phyloP scores from a whole-genome alignment of 2,797 vertebrate genomes.

The Ceryle rudis region DNA sequence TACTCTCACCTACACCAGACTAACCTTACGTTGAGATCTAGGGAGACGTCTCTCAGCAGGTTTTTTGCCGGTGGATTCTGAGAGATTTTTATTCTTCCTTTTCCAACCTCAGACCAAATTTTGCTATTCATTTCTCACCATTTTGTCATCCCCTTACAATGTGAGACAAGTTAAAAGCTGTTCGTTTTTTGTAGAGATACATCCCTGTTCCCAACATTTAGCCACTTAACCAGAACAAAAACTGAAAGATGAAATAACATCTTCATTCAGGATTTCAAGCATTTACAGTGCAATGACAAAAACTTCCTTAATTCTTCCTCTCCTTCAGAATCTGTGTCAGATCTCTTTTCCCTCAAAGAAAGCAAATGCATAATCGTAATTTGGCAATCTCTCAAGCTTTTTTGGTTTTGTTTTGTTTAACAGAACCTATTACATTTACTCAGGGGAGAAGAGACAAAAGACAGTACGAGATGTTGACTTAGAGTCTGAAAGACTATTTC shows the following conservation, averaged over 20 bases:
- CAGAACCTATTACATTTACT: background rate
- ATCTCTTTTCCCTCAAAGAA: background rate
- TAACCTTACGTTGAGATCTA: background rate
- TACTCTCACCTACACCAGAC: background rate
- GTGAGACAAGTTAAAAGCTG: background rate
- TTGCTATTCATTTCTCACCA: background rate
- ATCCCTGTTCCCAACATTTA: background rate
- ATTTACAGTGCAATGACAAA: background rate
- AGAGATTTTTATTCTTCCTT: conserved; percentile 6
- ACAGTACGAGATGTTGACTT: background rate
- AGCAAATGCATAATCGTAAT: background rate
- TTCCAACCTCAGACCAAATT: conserved; percentile 1
- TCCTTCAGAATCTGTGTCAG: background rate
- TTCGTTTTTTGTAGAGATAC: background rate
- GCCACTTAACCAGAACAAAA: background rate
- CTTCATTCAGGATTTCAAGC: background rate
- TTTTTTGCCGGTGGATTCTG: background rate
- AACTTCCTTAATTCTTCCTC: background rate
- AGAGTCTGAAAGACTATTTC: background rate
- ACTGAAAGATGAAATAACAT: background rate
- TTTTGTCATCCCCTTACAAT: background rate
- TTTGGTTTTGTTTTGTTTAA: background rate
- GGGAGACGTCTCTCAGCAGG: background rate
- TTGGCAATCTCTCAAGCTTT: background rate
- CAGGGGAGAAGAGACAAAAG: background rate